A percentile compares a stretch with the other conserved stretches of the same genome.
Evolutionary conservation across 1,140 invertebrate genomes (phyloP).

Genomic region (Pollicipes pollicipes): DNA sequence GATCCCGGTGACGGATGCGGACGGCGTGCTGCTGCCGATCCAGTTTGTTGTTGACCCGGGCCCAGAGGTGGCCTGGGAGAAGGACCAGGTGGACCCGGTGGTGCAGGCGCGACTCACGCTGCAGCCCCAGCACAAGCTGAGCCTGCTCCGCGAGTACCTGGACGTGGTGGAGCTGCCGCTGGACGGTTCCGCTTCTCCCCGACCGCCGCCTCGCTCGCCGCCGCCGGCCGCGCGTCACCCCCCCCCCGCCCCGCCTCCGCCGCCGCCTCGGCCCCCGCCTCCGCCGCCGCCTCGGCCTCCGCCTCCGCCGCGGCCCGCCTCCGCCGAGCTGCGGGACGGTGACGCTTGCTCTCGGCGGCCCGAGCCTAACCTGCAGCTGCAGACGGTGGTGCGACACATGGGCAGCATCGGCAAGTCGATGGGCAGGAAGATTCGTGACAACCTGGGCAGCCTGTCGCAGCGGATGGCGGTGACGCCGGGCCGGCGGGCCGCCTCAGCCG

Average conservation of each 20-base stretch:
- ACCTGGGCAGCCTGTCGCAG: slow-evolving; percentile 32
- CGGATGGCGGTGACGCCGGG: slow-evolving; percentile 35
- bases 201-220: background rate
- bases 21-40: slow-evolving; percentile 49
- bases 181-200: too few species aligned
- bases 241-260: too few species aligned
- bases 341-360: too few species aligned
- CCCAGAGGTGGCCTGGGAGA: slow-evolving; percentile 47
- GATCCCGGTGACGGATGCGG: slow-evolving; percentile 52
- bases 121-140: slow-evolving; percentile 29
- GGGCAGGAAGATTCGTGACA: slow-evolving; percentile 54
- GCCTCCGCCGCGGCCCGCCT: background rate
- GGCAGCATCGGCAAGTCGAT: slow-evolving; percentile 59
- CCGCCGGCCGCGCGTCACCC: too few species aligned
- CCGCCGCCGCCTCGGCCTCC: too few species aligned
- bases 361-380: slow-evolving; percentile 31
- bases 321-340: too few species aligned
- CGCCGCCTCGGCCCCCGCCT: too few species aligned
- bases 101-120: slow-evolving; percentile 23
- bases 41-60: slow-evolving; percentile 73
- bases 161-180: slow-evolving; percentile 34
- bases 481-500: slow-evolving; percentile 26
- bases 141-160: slow-evolving; percentile 39
- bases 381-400: slow-evolving; percentile 47
- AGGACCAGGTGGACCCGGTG: slow-evolving; percentile 31